phyloP scores from a whole-genome alignment of 2,888 invertebrate genomes.

The Leucania comma region DNA sequence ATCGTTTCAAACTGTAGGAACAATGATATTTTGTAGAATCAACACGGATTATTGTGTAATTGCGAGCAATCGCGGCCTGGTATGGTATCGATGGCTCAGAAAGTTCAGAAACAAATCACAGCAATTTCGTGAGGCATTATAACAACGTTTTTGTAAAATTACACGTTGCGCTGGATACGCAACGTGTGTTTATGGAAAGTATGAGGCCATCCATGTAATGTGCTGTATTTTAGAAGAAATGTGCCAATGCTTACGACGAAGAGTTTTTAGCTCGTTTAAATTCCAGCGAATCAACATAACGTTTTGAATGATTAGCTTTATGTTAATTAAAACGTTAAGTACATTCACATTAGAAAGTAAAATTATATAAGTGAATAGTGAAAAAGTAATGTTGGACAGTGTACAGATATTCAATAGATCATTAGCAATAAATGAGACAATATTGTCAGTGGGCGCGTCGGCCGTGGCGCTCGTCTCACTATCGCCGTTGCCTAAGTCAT shows the following conservation, averaged over 20 bases:
- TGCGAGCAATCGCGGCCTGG: constrained; percentile 75
- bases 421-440: constrained; percentile 88
- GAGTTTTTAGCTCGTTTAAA: constrained; percentile 48
- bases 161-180: constrained; percentile 76
- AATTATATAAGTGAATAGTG: constrained; percentile 65
- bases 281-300: constrained; percentile 35
- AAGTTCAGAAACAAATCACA: constrained; percentile 84
- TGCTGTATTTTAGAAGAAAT: constrained; percentile 66
- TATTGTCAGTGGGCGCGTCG: constrained; percentile 78
- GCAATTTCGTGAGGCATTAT: constrained; percentile 85
- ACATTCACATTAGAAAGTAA: constrained; percentile 77
- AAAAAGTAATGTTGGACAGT: constrained; percentile 60
- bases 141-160: constrained; percentile 87
- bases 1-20: constrained; percentile 64
- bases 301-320: constrained; percentile 58
- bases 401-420: constrained; percentile 81
- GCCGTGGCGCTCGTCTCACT: constrained; percentile 73
- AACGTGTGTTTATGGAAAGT: constrained; percentile 84
- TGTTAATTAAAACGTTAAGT: constrained; percentile 68
- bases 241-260: constrained; percentile 55
- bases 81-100: constrained; percentile 78
- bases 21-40: constrained; percentile 79
- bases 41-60: constrained; percentile 85
- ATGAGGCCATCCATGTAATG: constrained; percentile 73
- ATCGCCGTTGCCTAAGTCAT: constrained; percentile 77